Evolutionary conservation across 2,888 invertebrate species (phyloP).

Genomic region (Philopedon plagiatum): DNA sequence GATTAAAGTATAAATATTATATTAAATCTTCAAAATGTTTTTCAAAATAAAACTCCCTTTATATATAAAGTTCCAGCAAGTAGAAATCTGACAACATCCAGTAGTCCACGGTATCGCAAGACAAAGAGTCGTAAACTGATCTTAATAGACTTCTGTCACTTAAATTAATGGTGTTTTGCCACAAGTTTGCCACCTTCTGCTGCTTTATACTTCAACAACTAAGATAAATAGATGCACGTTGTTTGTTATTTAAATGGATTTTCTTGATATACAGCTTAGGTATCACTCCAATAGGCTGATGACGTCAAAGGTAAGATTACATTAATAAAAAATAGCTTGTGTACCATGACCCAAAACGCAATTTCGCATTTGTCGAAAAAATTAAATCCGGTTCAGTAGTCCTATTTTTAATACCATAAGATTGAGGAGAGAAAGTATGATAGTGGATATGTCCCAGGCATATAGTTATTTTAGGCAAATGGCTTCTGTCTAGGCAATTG

Average conservation of each 20-base stretch:
- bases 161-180: slow-evolving; percentile 54
- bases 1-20: no score
- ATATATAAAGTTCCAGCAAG: background rate
- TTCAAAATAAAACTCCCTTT: background rate
- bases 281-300: no score
- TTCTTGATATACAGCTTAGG: background rate
- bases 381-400: no score
- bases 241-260: background rate
- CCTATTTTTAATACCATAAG: no score
- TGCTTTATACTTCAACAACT: slow-evolving; percentile 1
- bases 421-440: no score
- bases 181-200: slow-evolving; percentile 9
- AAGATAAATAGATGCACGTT: slow-evolving; percentile 15
- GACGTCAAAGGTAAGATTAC: no score
- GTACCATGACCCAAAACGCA: no score
- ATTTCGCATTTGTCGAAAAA: no score
- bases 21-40: background rate
- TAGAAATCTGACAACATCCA: slow-evolving; percentile 8
- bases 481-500: no score
- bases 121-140: slow-evolving; percentile 53
- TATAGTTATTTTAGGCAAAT: no score
- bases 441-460: no score
- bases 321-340: no score
- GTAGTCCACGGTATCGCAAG: slow-evolving; percentile 9
- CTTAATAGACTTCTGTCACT: slow-evolving; percentile 56